phyloP scores from a whole-genome alignment of 2,888 invertebrate species.

The Pilophorus perplexus region DNA sequence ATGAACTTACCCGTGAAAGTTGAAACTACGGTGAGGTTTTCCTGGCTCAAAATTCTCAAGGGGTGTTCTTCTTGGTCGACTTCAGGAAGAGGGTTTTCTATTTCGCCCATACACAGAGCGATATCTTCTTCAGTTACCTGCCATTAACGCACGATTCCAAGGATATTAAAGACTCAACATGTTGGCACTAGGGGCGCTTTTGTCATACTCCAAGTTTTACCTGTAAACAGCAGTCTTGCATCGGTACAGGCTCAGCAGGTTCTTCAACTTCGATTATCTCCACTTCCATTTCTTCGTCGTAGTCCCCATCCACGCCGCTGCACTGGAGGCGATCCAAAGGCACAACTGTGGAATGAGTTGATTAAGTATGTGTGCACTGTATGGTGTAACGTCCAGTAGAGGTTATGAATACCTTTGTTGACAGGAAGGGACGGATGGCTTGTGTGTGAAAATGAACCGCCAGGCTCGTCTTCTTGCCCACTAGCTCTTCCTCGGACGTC shows the following conservation, averaged over 20 bases:
- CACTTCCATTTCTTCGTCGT: slow-evolving; percentile 61
- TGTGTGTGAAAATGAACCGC: slow-evolving; percentile 40
- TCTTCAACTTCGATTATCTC: slow-evolving; percentile 80
- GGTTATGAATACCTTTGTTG: slow-evolving; percentile 43
- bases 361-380: not conserved
- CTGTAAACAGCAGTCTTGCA: slow-evolving; percentile 82
- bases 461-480: slow-evolving; percentile 48
- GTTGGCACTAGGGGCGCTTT: too few species aligned
- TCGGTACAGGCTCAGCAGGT: slow-evolving; percentile 77
- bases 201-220: too few species aligned
- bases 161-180: too few species aligned
- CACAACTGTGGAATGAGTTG: slow-evolving; percentile 53
- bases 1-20: slow-evolving; percentile 78
- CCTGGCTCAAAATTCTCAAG: slow-evolving; percentile 81
- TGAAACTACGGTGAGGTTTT: slow-evolving; percentile 85
- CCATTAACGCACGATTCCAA: too few species aligned
- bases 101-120: slow-evolving; percentile 76
- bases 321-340: slow-evolving; percentile 76
- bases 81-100: slow-evolving; percentile 69
- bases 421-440: slow-evolving; percentile 43
- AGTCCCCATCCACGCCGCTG: slow-evolving; percentile 54
- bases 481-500: slow-evolving; percentile 47
- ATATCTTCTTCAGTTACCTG: slow-evolving; percentile 82
- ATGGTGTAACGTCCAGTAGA: not conserved
- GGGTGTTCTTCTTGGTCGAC: slow-evolving; percentile 82